Evolutionary conservation across 2,113 vertebrate species (phyloP), one percentile per base, ranked within the genome.

Genomic region (Oophaga pumilio): DNA sequence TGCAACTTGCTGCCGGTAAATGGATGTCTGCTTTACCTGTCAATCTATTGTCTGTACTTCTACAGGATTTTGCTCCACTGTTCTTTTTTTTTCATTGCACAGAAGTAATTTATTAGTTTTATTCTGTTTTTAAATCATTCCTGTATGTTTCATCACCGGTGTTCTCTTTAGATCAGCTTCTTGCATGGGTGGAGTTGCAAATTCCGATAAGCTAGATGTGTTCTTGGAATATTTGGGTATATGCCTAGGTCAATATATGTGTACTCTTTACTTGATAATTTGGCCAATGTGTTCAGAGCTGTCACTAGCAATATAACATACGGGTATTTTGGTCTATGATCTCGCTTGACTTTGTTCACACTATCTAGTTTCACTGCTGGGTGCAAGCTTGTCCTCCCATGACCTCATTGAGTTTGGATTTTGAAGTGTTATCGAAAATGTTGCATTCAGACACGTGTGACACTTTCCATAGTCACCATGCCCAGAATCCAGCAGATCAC

Each of bases 31-130:
- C 60, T 57, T 28, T 17, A 68, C 28, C 18, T 74, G 20, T 33
- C 82, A 89, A 87, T 76, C 22, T 24, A 33, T 69, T 76, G 76
- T 74, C 71, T 73, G 11, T 43, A 15, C 20, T 73, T 14, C 28
- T 43, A 15, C 28, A 18, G 17, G 69, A 20, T 18, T 43, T 18
- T 73, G 24, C 24, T 33, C 26, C 24, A 1, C 26, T 17, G 26
- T 15, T 10, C 4, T 73, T 6, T 4, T 20, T 50, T 74, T 22
- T 22, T 18, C 28, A 20, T 7, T 71, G n/a, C 71, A 50, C 9
- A 2, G 18, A 74, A 22, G 17, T 12, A 74, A 74, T 74, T 73
- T 73, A 33, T 7, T 28, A 10, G 7, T 74, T 74, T 74, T 49
- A 22, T 74, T 50, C 2, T 74, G 17, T 49, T 43, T 74, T 20